These are phyloP conservation scores for Pristionchus pacificus DNA, from an alignment of 1,140 invertebrate species.

Conservation along the genomic window DNA sequence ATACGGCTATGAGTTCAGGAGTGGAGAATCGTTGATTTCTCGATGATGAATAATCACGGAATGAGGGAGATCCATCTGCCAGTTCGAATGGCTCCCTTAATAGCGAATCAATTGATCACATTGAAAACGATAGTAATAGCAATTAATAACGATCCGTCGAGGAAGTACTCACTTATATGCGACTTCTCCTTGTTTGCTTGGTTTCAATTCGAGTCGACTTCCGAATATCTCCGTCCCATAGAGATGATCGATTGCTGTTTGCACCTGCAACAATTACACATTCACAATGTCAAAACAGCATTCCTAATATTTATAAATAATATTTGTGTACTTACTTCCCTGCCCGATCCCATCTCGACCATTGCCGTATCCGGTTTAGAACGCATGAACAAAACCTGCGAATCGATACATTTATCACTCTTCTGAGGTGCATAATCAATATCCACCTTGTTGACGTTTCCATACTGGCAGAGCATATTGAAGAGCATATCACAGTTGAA, in stretches of 20 bases:
- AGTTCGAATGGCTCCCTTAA: constrained; percentile 91
- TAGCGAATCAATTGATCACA: constrained; percentile 62
- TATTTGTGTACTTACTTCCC: constrained; percentile 58
- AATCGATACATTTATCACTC: constrained; percentile 11
- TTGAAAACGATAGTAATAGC: constrained; percentile 38
- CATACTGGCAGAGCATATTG: constrained; percentile 96
- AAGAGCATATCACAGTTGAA: constrained; percentile 95
- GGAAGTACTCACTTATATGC: constrained; percentile 36
- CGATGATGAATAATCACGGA: constrained; percentile 92
- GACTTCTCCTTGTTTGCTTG: constrained; percentile 21
- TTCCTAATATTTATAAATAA: neutral
- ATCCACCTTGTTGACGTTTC: constrained; percentile 89
- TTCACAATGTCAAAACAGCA: too few relatives aligned
- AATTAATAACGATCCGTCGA: too few relatives aligned
- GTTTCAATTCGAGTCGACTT: constrained; percentile 17
- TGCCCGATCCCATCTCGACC: constrained; percentile 95
- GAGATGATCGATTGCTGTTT: constrained; percentile 85
- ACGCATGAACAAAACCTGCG: constrained; percentile 93
- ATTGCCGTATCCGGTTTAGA: constrained; percentile 98
- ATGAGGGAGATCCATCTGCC: constrained; percentile 88
- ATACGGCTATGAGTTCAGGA: constrained; percentile 64
- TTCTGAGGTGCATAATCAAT: constrained; percentile 1
- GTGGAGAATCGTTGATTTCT: constrained; percentile 80
- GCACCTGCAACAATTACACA: constrained; percentile 66
- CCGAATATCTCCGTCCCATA: constrained; percentile 82